These are phyloP conservation scores for Dallia pectoralis DNA, from an alignment of 2,797 vertebrate genomes.

Conservation along the genomic window DNA sequence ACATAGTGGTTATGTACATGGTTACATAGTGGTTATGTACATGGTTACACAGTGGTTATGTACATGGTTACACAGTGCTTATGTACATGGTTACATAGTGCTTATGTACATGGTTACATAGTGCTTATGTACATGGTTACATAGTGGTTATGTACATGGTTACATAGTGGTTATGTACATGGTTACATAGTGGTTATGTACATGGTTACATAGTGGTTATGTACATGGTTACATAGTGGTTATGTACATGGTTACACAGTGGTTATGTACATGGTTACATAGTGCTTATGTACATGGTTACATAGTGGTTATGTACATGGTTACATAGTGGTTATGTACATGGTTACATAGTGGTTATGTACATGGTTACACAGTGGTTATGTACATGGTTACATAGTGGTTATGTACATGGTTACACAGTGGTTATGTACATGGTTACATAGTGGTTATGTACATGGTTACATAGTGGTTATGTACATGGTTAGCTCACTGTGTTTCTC, in stretches of 20 bases:
- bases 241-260: not conserved
- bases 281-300: not conserved
- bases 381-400: not conserved
- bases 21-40: not conserved
- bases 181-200: not conserved
- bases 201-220: not conserved
- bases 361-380: not conserved
- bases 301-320: not conserved
- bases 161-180: not conserved
- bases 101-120: not conserved
- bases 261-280: not conserved
- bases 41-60: not conserved
- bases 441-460: not conserved
- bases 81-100: not conserved
- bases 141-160: not conserved
- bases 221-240: not conserved
- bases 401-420: not conserved
- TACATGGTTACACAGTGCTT: not conserved
- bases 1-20: not conserved
- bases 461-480: not conserved
- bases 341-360: not conserved
- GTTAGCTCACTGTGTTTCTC: too few relatives aligned
- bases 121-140: not conserved
- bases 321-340: not conserved
- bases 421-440: not conserved